phyloP scores from a whole-genome alignment of 2,888 invertebrate species.

The Euspilapteryx auroguttella region DNA sequence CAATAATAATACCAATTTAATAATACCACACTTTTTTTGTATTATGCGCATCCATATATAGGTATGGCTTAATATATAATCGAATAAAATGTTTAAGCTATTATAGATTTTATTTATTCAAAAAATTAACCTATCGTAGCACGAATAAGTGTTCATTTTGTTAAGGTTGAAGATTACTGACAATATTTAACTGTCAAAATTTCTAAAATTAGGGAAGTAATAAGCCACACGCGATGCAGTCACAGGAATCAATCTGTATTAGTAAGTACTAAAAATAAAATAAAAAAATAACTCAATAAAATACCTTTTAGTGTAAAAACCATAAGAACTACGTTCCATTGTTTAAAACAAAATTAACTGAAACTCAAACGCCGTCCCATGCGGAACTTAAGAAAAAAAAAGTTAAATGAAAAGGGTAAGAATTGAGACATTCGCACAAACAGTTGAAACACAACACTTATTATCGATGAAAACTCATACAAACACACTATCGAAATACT shows the following conservation, averaged over 20 bases:
- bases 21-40: too few relatives aligned
- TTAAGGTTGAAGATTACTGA: too few relatives aligned
- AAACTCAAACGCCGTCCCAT: slow-evolving; percentile 58
- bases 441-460: slow-evolving; percentile 61
- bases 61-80: too few relatives aligned
- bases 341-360: slow-evolving; percentile 65
- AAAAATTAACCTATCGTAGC: too few relatives aligned
- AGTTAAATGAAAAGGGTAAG: slow-evolving; percentile 53
- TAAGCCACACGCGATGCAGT: slow-evolving; percentile 44
- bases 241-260: slow-evolving; percentile 34
- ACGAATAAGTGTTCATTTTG: too few relatives aligned
- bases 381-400: slow-evolving; percentile 51
- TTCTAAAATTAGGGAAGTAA: slow-evolving; percentile 4
- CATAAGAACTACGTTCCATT: slow-evolving; percentile 80
- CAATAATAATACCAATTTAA: slow-evolving; percentile 55
- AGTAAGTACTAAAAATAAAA: slow-evolving; percentile 22
- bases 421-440: slow-evolving; percentile 58
- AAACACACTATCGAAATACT: slow-evolving; percentile 60
- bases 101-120: too few relatives aligned
- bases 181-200: too few relatives aligned
- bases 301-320: slow-evolving; percentile 82
- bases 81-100: too few relatives aligned
- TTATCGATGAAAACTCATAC: slow-evolving; percentile 61
- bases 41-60: too few relatives aligned
- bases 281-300: slow-evolving; percentile 61